Base-by-base conservation (phyloP, 2,113 vertebrate species). In the Syngnathus typhle region DNA sequence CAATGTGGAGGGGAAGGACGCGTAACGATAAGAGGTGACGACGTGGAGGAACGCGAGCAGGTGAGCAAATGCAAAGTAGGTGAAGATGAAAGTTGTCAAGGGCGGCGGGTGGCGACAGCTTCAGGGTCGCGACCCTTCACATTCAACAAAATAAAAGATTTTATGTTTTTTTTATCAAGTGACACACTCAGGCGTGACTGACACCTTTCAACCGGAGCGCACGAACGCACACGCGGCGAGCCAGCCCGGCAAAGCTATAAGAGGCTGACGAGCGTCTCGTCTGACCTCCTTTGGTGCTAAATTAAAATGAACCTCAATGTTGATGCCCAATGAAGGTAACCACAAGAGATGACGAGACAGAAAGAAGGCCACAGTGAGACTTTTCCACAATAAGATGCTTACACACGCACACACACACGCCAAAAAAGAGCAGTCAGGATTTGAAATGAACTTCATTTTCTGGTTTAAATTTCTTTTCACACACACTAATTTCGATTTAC, bases 241-340 rank as follows among this genome's bases (percentile, higher is more conserved):
- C 59, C 41, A 65, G 72, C 60, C 74, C 85, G 84, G 84, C 85
- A 41, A 84, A 79, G 82, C 84, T 86, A 85, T 74, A 82, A 86
- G 79, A 79, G 82, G 82, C 75, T 69, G 79, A 88, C 76, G 82
- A 83, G 86, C 77, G 63, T 69, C 82, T 80, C 21, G 75, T 86
- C 84, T 88, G 86, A 88, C 86, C 84, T 88, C 83, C 78, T 88
- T 88, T 85, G 62, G 86, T 77, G 87, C 87, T 88, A 88, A 88
- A 87, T 88, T 85, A 85, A 84, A 88, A 86, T 69, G 69, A 88
- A 84, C 86, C 86, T 85, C 79, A 86, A 88, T 85, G 84, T 88
- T 84, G 84, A 88, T 69, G 78, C 72, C 74, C 83, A 82, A 88
- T 86, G 84, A 88, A 81, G 81, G 74, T 32, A 32, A 32, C 27